Evolutionary conservation across 2,888 invertebrate genomes (phyloP).

Genomic region (Zeuzera pyrina): DNA sequence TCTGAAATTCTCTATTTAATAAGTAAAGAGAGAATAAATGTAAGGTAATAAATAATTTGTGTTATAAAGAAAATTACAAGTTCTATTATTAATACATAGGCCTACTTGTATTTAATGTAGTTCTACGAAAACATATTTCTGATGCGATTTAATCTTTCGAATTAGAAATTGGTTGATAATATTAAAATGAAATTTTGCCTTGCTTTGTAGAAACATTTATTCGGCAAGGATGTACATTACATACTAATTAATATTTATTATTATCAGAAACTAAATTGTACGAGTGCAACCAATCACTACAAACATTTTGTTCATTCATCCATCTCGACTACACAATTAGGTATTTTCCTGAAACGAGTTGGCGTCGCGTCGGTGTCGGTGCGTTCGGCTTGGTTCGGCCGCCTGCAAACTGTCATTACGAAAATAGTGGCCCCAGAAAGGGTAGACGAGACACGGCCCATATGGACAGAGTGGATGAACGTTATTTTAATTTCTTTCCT

Average conservation of each 20-base stretch:
- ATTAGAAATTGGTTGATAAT: no score
- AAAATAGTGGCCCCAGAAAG: slow-evolving; percentile 69
- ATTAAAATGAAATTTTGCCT: no score
- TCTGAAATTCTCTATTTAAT: no score
- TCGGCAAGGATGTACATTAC: neutral
- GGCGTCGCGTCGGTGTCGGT: slow-evolving; percentile 13
- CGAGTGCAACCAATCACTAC: neutral
- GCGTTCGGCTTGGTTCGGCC: slow-evolving; percentile 21
- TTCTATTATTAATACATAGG: no score
- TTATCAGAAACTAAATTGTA: neutral
- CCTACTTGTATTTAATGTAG: no score
- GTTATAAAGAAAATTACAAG: no score
- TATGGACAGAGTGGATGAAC: slow-evolving; percentile 39
- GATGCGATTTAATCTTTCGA: no score
- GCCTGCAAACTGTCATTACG: slow-evolving; percentile 68
- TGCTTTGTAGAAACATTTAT: neutral
- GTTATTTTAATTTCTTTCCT: slow-evolving; percentile 12
- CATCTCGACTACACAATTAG: neutral
- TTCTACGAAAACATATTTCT: no score
- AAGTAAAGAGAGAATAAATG: no score
- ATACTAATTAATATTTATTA: no score
- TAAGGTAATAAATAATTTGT: no score
- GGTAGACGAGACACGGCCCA: slow-evolving; percentile 62
- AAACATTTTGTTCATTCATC: neutral
- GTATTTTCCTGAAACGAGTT: neutral